These are phyloP conservation scores for Abrostola triplasia DNA, from an alignment of 2,888 invertebrate genomes.

Conservation along the genomic window DNA sequence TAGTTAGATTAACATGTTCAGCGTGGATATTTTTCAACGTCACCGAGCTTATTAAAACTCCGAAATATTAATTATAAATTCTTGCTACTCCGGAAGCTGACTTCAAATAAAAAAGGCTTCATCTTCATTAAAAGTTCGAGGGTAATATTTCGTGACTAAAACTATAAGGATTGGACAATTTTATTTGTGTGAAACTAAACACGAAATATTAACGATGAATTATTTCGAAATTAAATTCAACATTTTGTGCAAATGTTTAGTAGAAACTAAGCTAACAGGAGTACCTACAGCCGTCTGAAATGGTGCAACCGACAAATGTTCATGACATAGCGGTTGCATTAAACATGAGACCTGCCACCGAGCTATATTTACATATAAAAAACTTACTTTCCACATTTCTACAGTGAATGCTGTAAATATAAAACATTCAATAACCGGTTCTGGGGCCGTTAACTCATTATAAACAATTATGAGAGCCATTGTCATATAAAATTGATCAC, in stretches of 20 bases:
- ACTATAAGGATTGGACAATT: conserved; percentile 37
- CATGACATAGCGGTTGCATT: conserved; percentile 83
- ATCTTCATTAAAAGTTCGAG: conserved; percentile 27
- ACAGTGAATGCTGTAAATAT: conserved; percentile 51
- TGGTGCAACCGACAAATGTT: conserved; percentile 86
- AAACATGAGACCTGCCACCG: conserved; percentile 83
- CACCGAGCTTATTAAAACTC: conserved; percentile 69
- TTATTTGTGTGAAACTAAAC: conserved; percentile 43
- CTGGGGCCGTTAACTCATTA: conserved; percentile 60
- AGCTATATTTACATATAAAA: conserved; percentile 79
- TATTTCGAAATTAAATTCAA: conserved; percentile 50
- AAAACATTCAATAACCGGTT: conserved; percentile 60
- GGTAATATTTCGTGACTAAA: conserved; percentile 30
- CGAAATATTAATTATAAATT: conserved; percentile 70
- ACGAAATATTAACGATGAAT: conserved; percentile 50
- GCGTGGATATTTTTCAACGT: conserved; percentile 76
- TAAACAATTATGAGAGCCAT: conserved; percentile 59
- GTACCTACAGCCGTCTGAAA: conserved; percentile 69
- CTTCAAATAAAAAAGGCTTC: conserved; percentile 38
- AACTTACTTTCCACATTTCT: conserved; percentile 63
- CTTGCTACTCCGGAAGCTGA: conserved; percentile 65
- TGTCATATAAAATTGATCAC: conserved; percentile 52
- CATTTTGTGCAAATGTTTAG: conserved; percentile 58
- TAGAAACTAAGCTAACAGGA: conserved; percentile 59
- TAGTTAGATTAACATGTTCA: conserved; percentile 84